Evolutionary conservation across 2,888 invertebrate genomes (phyloP), one percentile per base, ranked within the genome.

Genomic region (Diachrysia chrysitis): DNA sequence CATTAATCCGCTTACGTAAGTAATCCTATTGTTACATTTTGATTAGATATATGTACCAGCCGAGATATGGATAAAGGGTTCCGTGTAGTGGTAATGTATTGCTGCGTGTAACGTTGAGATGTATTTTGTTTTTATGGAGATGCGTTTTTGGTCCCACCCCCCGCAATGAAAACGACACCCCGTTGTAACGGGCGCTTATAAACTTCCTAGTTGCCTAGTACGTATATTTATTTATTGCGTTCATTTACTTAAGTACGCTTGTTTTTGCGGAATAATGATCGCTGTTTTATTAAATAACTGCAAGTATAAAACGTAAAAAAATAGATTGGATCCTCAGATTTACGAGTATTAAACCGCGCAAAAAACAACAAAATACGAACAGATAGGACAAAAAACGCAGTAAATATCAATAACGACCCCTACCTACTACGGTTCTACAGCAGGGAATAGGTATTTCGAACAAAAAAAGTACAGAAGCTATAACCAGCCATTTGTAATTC

Each of bases 1-100:
- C 77, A 83, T 85, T 86, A 87, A 89, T 85, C 86, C 84, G 78
- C 88, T 88, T 87, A 89, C 82, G 81, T 84, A 84, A 86, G 87
- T 90, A 88, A 89, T 88, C 89, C 87, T 85, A 88, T 86, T 84
- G 87, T 88, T 85, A 89, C 85, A 87, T 87, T 86, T 88, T 86
- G 86, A 86, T 84, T 69, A 78, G 82, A 66, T 21, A 23, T 54
- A 54, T 25, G 23, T 54, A 69, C 63, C 74, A 73, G 76, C 71
- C 66, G 72, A 76, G 79, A 82, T 83, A 85, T 83, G 85, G 83
- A 85, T 85, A 87, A 84, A 85, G 82, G 82, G 80, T 71, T 84
- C 76, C 69, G 77, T 79, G 71, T 77, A 76, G 79, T 73, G 79
- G 82, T 87, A 85, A 85, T 87, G 81, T 87, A 87, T 83, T 81